Evolutionary conservation across 2,888 invertebrate species (phyloP), one percentile per base, ranked within the genome.

Genomic region (Bugula neritina): DNA sequence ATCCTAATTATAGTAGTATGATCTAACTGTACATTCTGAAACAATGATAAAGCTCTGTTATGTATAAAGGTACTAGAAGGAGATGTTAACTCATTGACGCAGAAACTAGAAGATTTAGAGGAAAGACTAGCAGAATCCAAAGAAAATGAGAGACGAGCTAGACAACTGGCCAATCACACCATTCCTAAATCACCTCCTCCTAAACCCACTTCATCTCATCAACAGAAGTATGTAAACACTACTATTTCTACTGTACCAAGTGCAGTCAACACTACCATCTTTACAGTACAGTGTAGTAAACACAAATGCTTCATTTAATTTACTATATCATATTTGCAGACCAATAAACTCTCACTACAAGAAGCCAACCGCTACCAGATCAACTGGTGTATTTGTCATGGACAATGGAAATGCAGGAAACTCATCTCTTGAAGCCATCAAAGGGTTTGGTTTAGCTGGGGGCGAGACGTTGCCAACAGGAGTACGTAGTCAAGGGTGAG

Each of bases 401-500:
- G 63, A 21, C 27, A 3, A 13, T n/a, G 34, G 17, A 10, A 34
- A 63, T 31, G 2, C 29, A 25, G 63, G 29, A 5, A 34, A 2
- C 13, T 63, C 63, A 13, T 63, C 63, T 29, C 31, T 63, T 17
- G 63, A 63, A 10, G 63, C 63, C 34, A 63, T 63, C 34, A 63
- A 63, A 63, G 63, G 63, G 21, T 31, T 13, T 29, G 63, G 63
- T 31, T 63, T 63, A 2, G 31, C 27, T 31, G 31, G 63, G 31
- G 31, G 10, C n/a, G 63, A 63, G 27, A 2, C 31, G 2, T 29
- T 63, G 27, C 63, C 63, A 25, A 13, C 63, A 29, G 63, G 63
- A 29, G 63, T 63, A 63, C 21, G 27, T 21, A 63, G 63, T 63
- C 63, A 63, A n/a, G 63, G 63, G 63, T 63, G n/a, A 63, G 63